Percentiles rank a stretch among this genome's conserved stretches.
These are phyloP conservation scores for Psilopogon haemacephalus DNA, from an alignment of 2,113 vertebrate genomes.

Conservation along the genomic window DNA sequence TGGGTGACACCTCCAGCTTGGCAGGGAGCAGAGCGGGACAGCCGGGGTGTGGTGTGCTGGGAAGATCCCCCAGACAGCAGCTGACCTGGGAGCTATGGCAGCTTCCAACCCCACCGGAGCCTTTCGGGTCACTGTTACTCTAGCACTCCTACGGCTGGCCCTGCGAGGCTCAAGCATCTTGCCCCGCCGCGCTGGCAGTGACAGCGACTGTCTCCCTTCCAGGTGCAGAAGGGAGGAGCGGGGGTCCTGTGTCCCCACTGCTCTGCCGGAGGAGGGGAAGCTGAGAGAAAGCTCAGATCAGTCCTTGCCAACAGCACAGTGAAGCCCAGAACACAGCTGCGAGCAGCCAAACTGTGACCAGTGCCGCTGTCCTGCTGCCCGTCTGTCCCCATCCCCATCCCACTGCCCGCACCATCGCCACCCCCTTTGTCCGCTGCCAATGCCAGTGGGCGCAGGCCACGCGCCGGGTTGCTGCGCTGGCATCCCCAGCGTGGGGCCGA, in stretches of 20 bases:
- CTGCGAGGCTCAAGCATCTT: fast-evolving
- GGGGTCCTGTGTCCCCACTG: not conserved
- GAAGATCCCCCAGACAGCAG: not conserved
- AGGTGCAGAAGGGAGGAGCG: not conserved
- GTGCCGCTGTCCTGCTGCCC: not conserved
- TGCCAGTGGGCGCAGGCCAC: slow-evolving; percentile 1
- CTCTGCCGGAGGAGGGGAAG: not conserved
- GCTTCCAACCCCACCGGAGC: not conserved
- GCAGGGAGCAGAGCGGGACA: not conserved
- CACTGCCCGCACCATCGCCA: fast-evolving
- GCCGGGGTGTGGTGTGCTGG: too few relatives aligned
- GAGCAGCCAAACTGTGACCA: fast-evolving
- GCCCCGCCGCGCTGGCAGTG: fast-evolving
- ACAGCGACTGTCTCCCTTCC: not conserved
- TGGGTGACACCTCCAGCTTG: not conserved
- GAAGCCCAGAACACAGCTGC: not conserved
- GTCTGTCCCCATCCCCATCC: not conserved
- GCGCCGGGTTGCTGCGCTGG: fast-evolving
- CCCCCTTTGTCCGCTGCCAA: slow-evolving; percentile 9
- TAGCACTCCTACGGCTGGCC: fast-evolving
- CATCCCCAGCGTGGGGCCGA: not conserved
- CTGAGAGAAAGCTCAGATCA: fast-evolving
- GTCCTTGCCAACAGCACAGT: not conserved
- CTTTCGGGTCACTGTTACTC: fast-evolving
- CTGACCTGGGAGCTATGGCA: not conserved